These are phyloP conservation scores for Magallana gigas DNA, from an alignment of 1,140 invertebrate genomes.

Conservation along the genomic window DNA sequence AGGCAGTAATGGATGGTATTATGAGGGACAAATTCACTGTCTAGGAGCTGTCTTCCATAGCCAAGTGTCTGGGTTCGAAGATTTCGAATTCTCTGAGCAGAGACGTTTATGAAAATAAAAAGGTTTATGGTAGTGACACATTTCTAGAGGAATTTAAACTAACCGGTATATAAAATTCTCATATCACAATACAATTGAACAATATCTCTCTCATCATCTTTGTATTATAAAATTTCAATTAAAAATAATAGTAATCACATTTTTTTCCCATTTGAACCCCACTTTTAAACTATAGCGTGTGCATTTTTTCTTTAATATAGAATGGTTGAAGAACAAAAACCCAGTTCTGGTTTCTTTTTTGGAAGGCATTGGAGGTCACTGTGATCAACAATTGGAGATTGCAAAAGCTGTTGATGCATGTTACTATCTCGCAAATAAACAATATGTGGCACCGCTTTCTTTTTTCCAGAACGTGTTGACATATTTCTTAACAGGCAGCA, in stretches of 20 bases:
- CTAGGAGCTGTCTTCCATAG: not conserved
- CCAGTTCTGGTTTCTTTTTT: not conserved
- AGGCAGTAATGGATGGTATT: not conserved
- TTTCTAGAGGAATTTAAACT: not conserved
- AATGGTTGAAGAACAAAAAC: not conserved
- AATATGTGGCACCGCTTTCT: not conserved
- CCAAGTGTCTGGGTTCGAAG: not conserved
- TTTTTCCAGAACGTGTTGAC: slow-evolving; percentile 2
- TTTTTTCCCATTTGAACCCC: not conserved
- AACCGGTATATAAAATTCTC: not conserved
- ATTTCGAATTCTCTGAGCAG: not conserved
- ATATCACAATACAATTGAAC: not conserved
- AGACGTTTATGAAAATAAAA: not conserved
- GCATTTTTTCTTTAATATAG: not conserved
- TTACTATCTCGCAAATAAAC: not conserved
- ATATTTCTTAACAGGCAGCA: not conserved
- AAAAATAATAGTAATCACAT: not conserved
- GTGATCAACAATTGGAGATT: not conserved
- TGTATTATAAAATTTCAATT: too few species aligned
- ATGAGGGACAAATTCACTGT: not conserved
- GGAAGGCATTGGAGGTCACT: not conserved
- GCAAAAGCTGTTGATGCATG: not conserved
- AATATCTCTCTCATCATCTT: too few species aligned
- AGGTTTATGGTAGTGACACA: not conserved
- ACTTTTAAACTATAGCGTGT: not conserved